Evolutionary conservation across 2,113 vertebrate genomes (phyloP), one percentile per base, ranked within the genome.

Genomic region (Neolamprologus variostigma): DNA sequence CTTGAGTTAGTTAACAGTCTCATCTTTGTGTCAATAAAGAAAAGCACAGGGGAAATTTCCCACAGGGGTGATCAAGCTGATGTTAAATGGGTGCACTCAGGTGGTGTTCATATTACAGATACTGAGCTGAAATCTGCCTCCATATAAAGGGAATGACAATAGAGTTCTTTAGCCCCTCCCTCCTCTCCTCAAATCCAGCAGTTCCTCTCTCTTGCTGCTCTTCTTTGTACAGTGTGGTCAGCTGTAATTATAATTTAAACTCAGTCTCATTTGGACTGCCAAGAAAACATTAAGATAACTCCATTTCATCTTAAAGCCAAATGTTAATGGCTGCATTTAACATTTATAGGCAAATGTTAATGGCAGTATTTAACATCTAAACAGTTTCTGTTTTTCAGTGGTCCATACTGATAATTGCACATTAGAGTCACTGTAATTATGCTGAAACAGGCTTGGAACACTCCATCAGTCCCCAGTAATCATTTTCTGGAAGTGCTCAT

Each of bases 321-420:
- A 93, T 92, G 91, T 93, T 91, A 95, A 94, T 89, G 89, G 85
- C 54, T 80, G 80, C 79, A 84, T 93, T 91, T 93, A 94, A 93
- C 92, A 94, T 93, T 95, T 81, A 89, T 80, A 80, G 85, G 50
- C 61, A 94, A 94, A 93, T 94, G 93, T 95, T 93, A 94, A 93
- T 86, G 63, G 73, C 16, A 11, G 82, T 86, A 89, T 92, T 93
- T 93, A 92, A 89, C 91, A 91, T 87, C 83, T 80, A 86, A 89
- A 89, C 80, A 16, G 78, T 88, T 78, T 86, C 7, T 78, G 73
- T 91, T 91, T 91, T 93, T 81, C 85, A 91, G 57, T 23, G 47
- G 85, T 84, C 91, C 88, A 84, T 89, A 88, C 87, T 90, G 89
- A 89, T 94, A 90, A 94, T 90, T 93, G 89, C 84, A 87, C 86